Base-by-base conservation (phyloP, 1,140 invertebrate species). In the Dendrolimus kikuchii region DNA sequence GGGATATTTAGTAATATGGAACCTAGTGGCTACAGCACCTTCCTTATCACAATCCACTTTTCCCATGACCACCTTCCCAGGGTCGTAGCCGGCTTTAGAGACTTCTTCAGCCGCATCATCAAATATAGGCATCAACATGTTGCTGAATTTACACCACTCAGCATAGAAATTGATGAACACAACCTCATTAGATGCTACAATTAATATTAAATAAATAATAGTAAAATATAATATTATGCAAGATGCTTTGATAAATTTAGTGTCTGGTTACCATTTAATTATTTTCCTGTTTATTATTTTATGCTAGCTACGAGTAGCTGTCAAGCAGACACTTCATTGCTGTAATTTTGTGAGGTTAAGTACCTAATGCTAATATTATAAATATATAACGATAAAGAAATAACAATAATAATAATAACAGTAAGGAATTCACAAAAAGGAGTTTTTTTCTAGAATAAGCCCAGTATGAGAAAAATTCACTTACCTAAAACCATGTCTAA, bases 151-250 rank as follows among this genome's bases (percentile, higher is more conserved):
- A 89, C 95, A 98, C 97, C 97, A 99, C 78, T 99, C 97, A 7
- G 98, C 98, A 89, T 99, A 99, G 88, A 99, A 99, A 88, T 99
- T 99, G 60, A 99, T 94, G 86, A 99, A 96, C 51, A 99, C 97
- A 82, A 99, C 88, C 90, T 99, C 97, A 91, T 96, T 96, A 50
- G 92, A 92, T 57, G 94, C 97, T 98, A 90, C 60, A 93, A 94
- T 72, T 57, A 76, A 54, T 66, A 57, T 60, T 62, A 62, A 57
- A 40, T 38, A 49, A 9, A 46, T 46, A 51, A 55, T n/a, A 4
- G n/a, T 45, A 8, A n/a, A 45, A n/a, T 45, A 5, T 45, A 45
- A 5, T 45, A 8, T 8, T 9, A 45, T n/a, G n/a, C 43, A 45
- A n/a, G 23, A 45, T 4, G n/a, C n/a, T 45, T 45, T 10, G 43